These are phyloP conservation scores for Epirrhoe tristata DNA, from an alignment of 2,888 invertebrate species.

Conservation along the genomic window DNA sequence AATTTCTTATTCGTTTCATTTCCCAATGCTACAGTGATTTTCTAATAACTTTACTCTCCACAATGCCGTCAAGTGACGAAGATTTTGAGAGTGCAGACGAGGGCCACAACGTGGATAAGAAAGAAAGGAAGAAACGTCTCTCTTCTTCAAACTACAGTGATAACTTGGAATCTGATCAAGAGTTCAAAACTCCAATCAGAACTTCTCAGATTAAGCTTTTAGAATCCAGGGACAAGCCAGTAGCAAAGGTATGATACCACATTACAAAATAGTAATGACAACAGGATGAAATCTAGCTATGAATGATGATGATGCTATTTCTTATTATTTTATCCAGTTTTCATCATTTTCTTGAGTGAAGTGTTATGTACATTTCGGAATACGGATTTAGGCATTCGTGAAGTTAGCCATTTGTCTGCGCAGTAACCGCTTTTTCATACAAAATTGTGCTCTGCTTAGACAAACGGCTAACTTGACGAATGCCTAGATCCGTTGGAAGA, in stretches of 20 bases:
- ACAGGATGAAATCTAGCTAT: neutral
- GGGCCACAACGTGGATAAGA: conserved; percentile 75
- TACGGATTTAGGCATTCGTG: too few relatives aligned
- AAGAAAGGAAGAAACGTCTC: conserved; percentile 68
- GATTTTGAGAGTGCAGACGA: conserved; percentile 92
- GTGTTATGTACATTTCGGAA: too few relatives aligned
- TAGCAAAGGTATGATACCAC: conserved; percentile 41
- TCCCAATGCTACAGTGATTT: neutral
- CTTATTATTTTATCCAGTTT: too few relatives aligned
- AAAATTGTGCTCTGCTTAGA: too few relatives aligned
- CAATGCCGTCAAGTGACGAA: conserved; percentile 91
- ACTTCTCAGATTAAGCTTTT: conserved; percentile 24
- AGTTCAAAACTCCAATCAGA: conserved; percentile 43
- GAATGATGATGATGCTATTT: neutral
- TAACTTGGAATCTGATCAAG: conserved; percentile 63
- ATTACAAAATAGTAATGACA: too few relatives aligned
- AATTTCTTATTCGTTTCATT: neutral
- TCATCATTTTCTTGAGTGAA: too few relatives aligned
- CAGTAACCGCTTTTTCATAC: too few relatives aligned
- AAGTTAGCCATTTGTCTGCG: too few relatives aligned
- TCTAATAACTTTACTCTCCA: neutral
- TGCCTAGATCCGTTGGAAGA: too few relatives aligned
- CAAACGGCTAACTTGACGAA: too few relatives aligned
- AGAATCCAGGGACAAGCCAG: conserved; percentile 19
- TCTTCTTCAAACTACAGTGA: conserved; percentile 78